These are phyloP conservation scores for Teleogryllus occipitalis DNA, from an alignment of 1,140 invertebrate genomes.

Conservation along the genomic window DNA sequence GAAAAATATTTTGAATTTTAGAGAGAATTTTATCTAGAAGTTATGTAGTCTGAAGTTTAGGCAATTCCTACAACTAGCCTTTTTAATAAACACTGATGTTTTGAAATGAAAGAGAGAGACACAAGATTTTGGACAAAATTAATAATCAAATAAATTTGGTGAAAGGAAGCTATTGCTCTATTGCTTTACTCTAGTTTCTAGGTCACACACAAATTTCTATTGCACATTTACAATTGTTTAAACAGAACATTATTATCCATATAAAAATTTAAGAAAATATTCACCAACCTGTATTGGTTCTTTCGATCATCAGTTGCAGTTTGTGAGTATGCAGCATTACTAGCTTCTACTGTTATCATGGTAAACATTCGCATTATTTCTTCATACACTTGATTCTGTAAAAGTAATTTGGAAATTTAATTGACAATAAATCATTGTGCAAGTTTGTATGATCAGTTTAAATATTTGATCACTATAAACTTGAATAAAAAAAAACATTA, in stretches of 20 bases:
- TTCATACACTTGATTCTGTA: conserved; percentile 67
- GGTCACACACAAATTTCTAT: neutral
- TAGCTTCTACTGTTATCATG: conserved; percentile 86
- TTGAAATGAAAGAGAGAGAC: too few species aligned
- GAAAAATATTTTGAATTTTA: too few species aligned
- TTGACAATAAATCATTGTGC: neutral
- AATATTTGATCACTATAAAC: neutral
- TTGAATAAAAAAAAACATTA: neutral
- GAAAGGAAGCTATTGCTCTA: too few species aligned
- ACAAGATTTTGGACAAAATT: too few species aligned
- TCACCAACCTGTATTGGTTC: conserved; percentile 58
- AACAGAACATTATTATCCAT: neutral
- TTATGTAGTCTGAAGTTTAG: too few species aligned
- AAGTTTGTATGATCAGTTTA: neutral
- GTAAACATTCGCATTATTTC: conserved; percentile 98
- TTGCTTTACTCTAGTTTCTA: too few species aligned
- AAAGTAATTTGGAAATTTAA: conserved; percentile 12
- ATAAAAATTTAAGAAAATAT: conserved; percentile 11
- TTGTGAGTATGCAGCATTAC: conserved; percentile 72
- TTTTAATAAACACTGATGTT: too few species aligned
- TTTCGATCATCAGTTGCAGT: conserved; percentile 55
- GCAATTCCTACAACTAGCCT: too few species aligned
- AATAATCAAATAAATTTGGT: too few species aligned
- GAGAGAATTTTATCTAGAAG: too few species aligned
- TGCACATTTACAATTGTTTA: neutral